phyloP scores from a whole-genome alignment of 2,888 invertebrate species.

The Keiferia lycopersicella region DNA sequence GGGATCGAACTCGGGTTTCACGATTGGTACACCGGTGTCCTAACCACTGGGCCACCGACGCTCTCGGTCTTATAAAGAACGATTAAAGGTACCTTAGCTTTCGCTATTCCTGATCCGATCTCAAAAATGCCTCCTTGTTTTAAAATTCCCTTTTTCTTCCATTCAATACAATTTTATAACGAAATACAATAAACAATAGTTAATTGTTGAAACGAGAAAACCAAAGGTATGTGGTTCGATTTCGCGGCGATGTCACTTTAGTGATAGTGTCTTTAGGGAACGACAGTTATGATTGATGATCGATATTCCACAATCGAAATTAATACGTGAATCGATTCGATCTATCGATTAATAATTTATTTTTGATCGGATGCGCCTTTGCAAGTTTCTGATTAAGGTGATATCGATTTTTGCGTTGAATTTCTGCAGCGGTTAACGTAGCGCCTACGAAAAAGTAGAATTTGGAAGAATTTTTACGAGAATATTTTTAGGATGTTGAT shows the following conservation, averaged over 20 bases:
- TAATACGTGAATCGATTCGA: slow-evolving; percentile 67
- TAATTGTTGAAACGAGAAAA: slow-evolving; percentile 56
- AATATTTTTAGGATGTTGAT: slow-evolving; percentile 36
- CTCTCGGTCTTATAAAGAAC: no score
- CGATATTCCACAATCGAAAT: slow-evolving; percentile 64
- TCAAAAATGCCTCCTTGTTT: slow-evolving; percentile 17
- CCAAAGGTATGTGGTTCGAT: slow-evolving; percentile 41
- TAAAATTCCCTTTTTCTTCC: slow-evolving; percentile 49
- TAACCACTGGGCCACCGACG: no score
- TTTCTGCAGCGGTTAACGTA: slow-evolving; percentile 39
- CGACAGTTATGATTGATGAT: slow-evolving; percentile 72
- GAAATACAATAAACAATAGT: slow-evolving; percentile 64
- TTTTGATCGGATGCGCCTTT: slow-evolving; percentile 57
- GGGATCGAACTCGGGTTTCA: no score
- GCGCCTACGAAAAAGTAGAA: slow-evolving; percentile 34
- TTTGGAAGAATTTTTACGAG: slow-evolving; percentile 23
- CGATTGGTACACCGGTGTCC: no score
- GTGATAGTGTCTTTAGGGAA: slow-evolving; percentile 62
- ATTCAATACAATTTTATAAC: slow-evolving; percentile 47
- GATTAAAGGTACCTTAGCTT: no score
- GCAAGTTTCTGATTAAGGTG: slow-evolving; percentile 47
- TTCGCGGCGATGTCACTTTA: slow-evolving; percentile 53
- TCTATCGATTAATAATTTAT: slow-evolving; percentile 65
- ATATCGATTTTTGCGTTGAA: slow-evolving; percentile 52
- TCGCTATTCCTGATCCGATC: not conserved